Conservation (phyloP, 2,797 vertebrate species). For the Crenichthys baileyi region DNA sequence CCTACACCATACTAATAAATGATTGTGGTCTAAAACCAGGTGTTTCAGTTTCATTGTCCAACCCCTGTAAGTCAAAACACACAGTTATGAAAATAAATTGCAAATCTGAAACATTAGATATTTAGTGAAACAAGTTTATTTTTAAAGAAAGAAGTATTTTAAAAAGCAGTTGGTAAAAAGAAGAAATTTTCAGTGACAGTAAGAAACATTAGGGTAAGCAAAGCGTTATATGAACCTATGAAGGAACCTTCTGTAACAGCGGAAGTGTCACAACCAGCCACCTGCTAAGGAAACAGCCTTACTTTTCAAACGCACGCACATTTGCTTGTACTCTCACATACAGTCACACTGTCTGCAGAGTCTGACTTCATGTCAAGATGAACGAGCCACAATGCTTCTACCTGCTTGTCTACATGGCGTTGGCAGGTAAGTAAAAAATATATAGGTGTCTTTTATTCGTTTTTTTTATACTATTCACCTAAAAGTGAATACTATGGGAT, state of each 20-base stretch:
- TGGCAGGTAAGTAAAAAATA: conserved; percentile 49
- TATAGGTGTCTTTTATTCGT: too few species aligned
- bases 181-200: background rate
- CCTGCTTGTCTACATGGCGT: conserved; percentile 45
- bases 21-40: too few species aligned
- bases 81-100: too few species aligned
- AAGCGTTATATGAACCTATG: background rate
- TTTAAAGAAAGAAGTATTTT: background rate
- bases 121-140: background rate
- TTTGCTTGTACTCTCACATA: conserved; percentile 12
- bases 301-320: conserved; percentile 14
- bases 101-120: too few species aligned
- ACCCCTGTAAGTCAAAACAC: too few species aligned
- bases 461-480: background rate
- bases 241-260: background rate
- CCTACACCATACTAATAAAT: too few species aligned
- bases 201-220: background rate
- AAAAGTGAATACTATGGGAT: background rate
- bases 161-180: background rate
- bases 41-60: too few species aligned
- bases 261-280: conserved; percentile 44
- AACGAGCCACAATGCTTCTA: background rate
- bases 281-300: conserved; percentile 45
- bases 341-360: background rate
- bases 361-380: conserved; percentile 39